Conservation (phyloP, 2,797 vertebrate genomes). For the Brachyrhaphis roseni region DNA sequence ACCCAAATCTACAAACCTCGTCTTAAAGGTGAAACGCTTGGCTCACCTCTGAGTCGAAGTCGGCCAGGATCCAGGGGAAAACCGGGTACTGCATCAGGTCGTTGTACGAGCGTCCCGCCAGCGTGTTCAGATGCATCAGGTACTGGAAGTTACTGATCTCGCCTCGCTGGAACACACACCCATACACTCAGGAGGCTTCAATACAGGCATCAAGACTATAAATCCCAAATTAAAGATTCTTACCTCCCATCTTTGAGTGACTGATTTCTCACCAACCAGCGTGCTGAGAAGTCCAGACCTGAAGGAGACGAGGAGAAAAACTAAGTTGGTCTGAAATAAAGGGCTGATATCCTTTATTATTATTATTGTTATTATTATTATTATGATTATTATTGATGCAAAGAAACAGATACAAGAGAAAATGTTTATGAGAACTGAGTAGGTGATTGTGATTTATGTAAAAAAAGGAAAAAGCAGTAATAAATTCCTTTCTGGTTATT, state of each 20-base stretch:
- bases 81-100: constrained; percentile 99
- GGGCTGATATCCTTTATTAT: background rate
- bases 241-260: constrained; percentile 99
- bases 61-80: constrained; percentile 98
- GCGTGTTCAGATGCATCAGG: constrained; percentile 97
- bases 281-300: constrained; percentile 98
- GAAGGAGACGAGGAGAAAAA: constrained; percentile 17
- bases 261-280: constrained; percentile 96
- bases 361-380: too few species aligned
- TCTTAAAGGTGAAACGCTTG: background rate
- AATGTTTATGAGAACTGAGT: too few species aligned
- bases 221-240: constrained; percentile 29
- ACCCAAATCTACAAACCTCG: background rate
- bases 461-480: too few species aligned
- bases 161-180: constrained; percentile 83
- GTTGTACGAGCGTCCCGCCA: constrained; percentile 97
- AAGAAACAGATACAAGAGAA: too few species aligned
- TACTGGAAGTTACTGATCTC: constrained; percentile 99
- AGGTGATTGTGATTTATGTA: too few species aligned
- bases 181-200: background rate
- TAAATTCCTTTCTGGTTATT: background rate
- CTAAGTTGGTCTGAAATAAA: background rate
- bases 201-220: background rate
- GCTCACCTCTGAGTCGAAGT: constrained; percentile 92
- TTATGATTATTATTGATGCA: too few species aligned